Conservation (phyloP, 2,113 vertebrate species). For the Amia ocellicauda region DNA sequence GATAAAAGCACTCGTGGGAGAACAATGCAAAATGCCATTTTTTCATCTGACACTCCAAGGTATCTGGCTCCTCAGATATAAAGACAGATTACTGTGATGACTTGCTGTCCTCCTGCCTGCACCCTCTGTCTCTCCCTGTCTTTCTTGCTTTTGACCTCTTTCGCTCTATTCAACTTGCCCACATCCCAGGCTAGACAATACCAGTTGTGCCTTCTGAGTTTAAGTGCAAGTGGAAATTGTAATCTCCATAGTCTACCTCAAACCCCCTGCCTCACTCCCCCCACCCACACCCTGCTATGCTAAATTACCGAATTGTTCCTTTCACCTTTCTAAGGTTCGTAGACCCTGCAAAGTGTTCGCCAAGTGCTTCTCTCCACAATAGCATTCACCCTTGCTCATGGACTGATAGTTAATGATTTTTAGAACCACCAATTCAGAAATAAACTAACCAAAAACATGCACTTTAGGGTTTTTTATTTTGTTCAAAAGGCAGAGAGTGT, state of each 20-base stretch:
- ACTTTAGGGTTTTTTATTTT: no score
- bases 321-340: no score
- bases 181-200: neutral
- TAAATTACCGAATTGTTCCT: no score
- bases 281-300: no score
- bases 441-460: no score
- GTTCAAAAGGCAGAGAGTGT: no score
- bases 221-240: neutral
- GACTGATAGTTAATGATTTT: no score
- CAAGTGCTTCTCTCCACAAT: no score
- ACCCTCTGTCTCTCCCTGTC: slow-evolving; percentile 42
- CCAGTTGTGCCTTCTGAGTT: neutral
- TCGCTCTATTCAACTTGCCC: slow-evolving; percentile 20
- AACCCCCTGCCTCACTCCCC: no score
- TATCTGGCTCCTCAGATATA: slow-evolving; percentile 63
- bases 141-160: slow-evolving; percentile 30
- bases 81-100: slow-evolving; percentile 20
- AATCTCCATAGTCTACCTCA: neutral
- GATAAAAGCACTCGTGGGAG: slow-evolving; percentile 62
- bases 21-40: slow-evolving; percentile 73
- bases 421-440: no score
- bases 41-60: slow-evolving; percentile 75
- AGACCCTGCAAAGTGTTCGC: no score
- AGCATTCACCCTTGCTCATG: no score
- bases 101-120: slow-evolving; percentile 16